phyloP scores from a whole-genome alignment of 1,140 invertebrate species.

The Augochlora pura region DNA sequence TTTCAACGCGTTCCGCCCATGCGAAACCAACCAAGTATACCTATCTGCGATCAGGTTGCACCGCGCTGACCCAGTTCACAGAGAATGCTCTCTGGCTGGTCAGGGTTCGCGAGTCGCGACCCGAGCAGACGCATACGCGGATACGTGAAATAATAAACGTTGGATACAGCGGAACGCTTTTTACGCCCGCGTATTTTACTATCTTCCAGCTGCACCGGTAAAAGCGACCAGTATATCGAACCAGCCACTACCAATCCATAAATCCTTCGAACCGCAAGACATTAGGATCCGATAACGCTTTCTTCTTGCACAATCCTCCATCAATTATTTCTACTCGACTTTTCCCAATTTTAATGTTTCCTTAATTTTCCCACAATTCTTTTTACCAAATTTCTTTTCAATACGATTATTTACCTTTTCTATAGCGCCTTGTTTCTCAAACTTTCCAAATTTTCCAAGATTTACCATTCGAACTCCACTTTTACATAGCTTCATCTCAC shows the following conservation, averaged over 20 bases:
- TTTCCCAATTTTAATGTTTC: no score
- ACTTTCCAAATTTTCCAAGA: no score
- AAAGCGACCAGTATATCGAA: neutral
- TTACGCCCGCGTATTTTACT: neutral
- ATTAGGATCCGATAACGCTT: neutral
- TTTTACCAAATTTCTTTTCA: no score
- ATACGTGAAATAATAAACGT: conserved; percentile 21
- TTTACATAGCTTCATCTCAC: no score
- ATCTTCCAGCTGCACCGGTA: neutral
- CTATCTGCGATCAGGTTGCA: conserved; percentile 3
- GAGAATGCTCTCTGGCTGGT: neutral
- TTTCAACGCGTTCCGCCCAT: conserved; percentile 9
- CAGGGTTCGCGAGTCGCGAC: neutral
- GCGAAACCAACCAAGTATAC: conserved; percentile 16
- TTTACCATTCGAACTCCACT: no score
- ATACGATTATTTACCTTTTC: no score
- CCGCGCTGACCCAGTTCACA: conserved; percentile 23
- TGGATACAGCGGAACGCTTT: neutral
- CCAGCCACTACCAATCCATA: neutral
- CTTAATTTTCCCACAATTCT: no score
- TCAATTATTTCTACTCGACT: neutral
- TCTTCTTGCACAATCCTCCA: neutral
- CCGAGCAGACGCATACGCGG: conserved; percentile 21
- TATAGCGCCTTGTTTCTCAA: no score
- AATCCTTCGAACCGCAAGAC: neutral